Evolutionary conservation across 1,140 invertebrate species (phyloP), one percentile per base, ranked within the genome.

Genomic region (Scaptomyza pallida): DNA sequence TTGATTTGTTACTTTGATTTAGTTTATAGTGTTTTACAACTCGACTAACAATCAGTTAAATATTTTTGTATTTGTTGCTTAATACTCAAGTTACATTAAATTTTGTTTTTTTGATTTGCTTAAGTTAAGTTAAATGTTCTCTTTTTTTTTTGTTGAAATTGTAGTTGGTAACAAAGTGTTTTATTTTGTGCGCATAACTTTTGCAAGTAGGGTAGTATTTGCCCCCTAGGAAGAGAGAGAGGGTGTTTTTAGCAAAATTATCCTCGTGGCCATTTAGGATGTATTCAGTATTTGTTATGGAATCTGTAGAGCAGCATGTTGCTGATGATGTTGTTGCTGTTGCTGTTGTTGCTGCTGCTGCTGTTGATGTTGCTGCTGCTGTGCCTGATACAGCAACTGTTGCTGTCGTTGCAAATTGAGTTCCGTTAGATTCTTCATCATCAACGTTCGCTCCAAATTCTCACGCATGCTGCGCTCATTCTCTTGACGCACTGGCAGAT

Each of bases 381-480:
- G 79, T 12, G 63, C 65, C 19, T 80, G 80, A 37, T 67, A 45
- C 16, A 82, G 75, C 51, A 73, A 35, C 48, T 86, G 81, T 54
- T 88, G 82, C 55, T 89, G 83, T 3, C 83, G 64, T 59, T 75
- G 64, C 60, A 81, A 48, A 48, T 79, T 83, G 64, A 85, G 48
- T 50, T 89, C 68, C 12, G 89, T 91, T 43, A 76, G 79, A 52
- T 91, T 91, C 71, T 89, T 91, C 70, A 80, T 89, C 82, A 86
- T 72, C 59, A 80, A 44, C 54, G 80, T 75, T 54, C 90, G 69
- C 51, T 91, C 85, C 71, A 90, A 45, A 21, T 90, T 89, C 65
- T 91, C 90, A 13, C 82, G 74, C 52, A 90, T 90, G 72, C 80
- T 83, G 52, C 90, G 80, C 71, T 91, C 90, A 74, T 91, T 91